A percentile compares a stretch with the other conserved stretches of the same genome.
These are phyloP conservation scores for Teleogryllus oceanicus DNA, from an alignment of 2,888 invertebrate species.

Conservation along the genomic window DNA sequence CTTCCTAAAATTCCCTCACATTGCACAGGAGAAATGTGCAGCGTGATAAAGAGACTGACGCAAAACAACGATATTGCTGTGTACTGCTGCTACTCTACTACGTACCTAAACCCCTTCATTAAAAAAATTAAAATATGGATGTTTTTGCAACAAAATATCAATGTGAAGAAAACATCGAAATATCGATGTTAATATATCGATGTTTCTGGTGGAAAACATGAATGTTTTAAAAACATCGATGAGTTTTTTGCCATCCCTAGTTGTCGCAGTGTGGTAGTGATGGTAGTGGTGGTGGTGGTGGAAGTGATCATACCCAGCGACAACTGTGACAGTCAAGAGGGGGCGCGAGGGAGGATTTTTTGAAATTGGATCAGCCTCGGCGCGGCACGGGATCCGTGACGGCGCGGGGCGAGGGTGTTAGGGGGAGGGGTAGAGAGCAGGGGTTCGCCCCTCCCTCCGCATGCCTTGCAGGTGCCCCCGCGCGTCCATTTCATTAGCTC, in stretches of 20 bases:
- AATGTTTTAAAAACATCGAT: too few species aligned
- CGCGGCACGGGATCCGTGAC: background rate
- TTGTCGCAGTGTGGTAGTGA: background rate
- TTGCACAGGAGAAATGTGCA: too few species aligned
- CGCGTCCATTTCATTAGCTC: background rate
- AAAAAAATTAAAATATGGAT: too few species aligned
- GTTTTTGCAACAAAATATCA: too few species aligned
- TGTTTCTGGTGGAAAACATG: too few species aligned
- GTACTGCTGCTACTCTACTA: too few species aligned
- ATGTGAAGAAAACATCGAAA: too few species aligned
- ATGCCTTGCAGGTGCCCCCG: background rate
- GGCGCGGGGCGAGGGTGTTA: background rate
- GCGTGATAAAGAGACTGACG: too few species aligned
- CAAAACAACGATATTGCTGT: too few species aligned
- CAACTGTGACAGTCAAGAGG: background rate
- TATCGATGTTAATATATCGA: too few species aligned
- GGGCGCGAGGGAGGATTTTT: background rate
- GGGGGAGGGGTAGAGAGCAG: background rate
- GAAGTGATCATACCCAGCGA: background rate
- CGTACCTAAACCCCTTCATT: too few species aligned
- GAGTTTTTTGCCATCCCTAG: background rate
- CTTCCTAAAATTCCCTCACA: too few species aligned
- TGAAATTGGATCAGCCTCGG: slow-evolving; percentile 9
- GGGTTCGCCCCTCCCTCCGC: background rate
- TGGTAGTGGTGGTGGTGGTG: background rate